These are phyloP conservation scores for Hydractinia echinata DNA, from an alignment of 30 jellyfish, hydroid and myxozoan species.

Conservation along the genomic window DNA sequence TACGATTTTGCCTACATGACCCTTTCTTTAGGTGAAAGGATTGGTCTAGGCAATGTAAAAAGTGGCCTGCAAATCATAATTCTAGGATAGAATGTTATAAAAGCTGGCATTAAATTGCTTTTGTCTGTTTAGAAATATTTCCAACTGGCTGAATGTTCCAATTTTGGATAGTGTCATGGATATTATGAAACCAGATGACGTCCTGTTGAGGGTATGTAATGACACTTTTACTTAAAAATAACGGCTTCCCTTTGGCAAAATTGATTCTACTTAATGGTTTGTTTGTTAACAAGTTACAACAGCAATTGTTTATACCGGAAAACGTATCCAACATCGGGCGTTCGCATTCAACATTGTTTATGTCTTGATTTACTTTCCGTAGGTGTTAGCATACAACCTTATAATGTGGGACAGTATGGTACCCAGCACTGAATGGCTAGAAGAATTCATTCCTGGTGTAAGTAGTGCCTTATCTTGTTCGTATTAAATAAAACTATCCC, in stretches of 20 bases:
- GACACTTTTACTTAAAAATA: too few relatives aligned
- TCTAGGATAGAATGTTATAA: not conserved
- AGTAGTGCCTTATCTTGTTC: not conserved
- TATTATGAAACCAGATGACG: constrained; percentile 62
- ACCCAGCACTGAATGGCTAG: constrained; percentile 71
- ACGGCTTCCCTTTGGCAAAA: too few relatives aligned
- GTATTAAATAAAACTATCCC: too few relatives aligned
- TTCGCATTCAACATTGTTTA: too few relatives aligned
- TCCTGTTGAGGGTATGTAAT: constrained; percentile 56
- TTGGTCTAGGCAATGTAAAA: too few relatives aligned
- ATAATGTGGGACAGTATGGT: constrained; percentile 74
- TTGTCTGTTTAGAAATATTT: constrained; percentile 42
- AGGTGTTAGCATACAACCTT: constrained; percentile 70
- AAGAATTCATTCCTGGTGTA: constrained; percentile 61
- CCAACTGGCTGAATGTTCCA: constrained; percentile 62
- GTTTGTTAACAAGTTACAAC: too few relatives aligned
- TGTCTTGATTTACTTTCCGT: not conserved
- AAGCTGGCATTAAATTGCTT: not conserved
- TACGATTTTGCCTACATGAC: too few relatives aligned
- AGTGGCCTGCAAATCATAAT: too few relatives aligned
- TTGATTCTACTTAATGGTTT: too few relatives aligned
- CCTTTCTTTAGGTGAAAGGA: too few relatives aligned
- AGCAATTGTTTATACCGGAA: too few relatives aligned
- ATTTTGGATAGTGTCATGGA: constrained; percentile 50
- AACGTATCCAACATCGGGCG: too few relatives aligned